Evolutionary conservation across 2,888 invertebrate species (phyloP).

Genomic region (Mesoligia furuncula): DNA sequence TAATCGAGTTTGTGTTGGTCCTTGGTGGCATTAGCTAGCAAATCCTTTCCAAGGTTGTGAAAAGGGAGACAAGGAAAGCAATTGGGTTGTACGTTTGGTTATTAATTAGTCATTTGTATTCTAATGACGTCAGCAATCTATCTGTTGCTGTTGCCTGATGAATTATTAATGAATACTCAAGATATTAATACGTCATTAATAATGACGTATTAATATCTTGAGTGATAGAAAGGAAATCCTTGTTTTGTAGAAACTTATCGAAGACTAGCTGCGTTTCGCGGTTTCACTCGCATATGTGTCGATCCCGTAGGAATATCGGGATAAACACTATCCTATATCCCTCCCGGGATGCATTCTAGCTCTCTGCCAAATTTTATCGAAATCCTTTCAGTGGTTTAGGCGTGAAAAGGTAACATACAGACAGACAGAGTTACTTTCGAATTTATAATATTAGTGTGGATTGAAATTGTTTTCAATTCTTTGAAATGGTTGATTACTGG

Average conservation of each 20-base stretch:
- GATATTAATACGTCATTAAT: too few species aligned
- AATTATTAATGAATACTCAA: too few species aligned
- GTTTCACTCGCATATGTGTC: too few species aligned
- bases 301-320: too few species aligned
- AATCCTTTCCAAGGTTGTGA: constrained; percentile 13
- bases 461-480: not conserved
- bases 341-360: too few species aligned
- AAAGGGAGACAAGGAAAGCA: constrained; percentile 25
- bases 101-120: constrained; percentile 48
- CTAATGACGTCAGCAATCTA: constrained; percentile 27
- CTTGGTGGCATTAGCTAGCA: constrained; percentile 1
- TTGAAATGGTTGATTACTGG: not conserved
- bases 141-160: constrained; percentile 18
- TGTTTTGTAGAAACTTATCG: not conserved
- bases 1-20: constrained; percentile 34
- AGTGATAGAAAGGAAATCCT: not conserved
- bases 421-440: too few species aligned
- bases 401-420: too few species aligned
- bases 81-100: constrained; percentile 3
- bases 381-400: too few species aligned
- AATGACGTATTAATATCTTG: not conserved
- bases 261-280: too few species aligned
- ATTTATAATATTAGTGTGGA: too few species aligned
- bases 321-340: too few species aligned
- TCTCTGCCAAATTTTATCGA: too few species aligned